phyloP scores from a whole-genome alignment of 1,140 invertebrate genomes.

The Drosophila burlai region DNA sequence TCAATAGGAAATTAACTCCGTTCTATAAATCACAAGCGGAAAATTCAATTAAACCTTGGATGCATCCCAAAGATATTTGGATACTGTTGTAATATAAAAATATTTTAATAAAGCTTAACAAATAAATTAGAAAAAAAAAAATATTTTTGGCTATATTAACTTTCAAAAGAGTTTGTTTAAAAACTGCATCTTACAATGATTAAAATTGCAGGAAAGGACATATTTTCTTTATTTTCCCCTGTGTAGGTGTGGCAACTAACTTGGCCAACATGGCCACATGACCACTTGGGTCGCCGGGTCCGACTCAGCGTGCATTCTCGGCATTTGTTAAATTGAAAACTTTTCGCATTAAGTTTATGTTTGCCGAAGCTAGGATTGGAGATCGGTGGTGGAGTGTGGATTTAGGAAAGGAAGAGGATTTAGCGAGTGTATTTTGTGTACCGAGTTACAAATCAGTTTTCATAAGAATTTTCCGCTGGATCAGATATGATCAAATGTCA shows the following conservation, averaged over 20 bases:
- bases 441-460: constrained; percentile 72
- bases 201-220: background rate
- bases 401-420: constrained; percentile 5
- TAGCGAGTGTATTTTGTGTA: constrained; percentile 56
- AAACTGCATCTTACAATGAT: no score
- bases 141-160: no score
- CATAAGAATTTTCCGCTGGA: constrained; percentile 46
- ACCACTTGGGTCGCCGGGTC: constrained; percentile 54
- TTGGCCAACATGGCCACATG: constrained; percentile 24
- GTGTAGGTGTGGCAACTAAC: background rate
- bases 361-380: constrained; percentile 12
- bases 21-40: background rate
- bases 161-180: no score
- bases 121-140: no score
- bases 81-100: no score
- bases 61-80: no score
- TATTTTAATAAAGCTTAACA: no score
- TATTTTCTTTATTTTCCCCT: background rate
- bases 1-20: accelerated
- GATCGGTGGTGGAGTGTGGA: background rate
- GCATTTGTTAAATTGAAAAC: constrained; percentile 77
- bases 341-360: constrained; percentile 78
- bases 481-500: constrained; percentile 64
- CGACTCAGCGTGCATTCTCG: constrained; percentile 72
- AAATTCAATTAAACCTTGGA: no score